These are phyloP conservation scores for Carlito syrichta DNA, from an alignment of 2,113 vertebrate species.

Conservation along the genomic window DNA sequence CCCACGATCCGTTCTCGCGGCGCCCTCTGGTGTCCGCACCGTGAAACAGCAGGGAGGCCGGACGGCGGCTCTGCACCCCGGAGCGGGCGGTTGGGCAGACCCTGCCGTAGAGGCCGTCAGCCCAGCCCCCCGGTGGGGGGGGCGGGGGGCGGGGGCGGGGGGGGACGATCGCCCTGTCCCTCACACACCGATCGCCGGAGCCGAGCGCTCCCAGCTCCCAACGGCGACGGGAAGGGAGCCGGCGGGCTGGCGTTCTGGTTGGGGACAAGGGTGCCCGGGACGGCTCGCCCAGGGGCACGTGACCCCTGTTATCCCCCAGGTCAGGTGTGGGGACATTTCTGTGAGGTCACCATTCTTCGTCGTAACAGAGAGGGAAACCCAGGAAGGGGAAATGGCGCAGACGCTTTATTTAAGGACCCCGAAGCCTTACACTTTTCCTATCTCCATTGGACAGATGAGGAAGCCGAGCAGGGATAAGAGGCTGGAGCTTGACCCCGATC, in stretches of 20 bases:
- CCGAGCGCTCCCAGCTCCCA: neutral
- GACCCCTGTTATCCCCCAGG: neutral
- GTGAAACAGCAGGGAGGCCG: neutral
- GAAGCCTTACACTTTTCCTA: neutral
- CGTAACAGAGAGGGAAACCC: neutral
- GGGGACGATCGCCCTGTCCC: too few species aligned
- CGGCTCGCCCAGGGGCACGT: neutral
- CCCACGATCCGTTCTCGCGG: neutral
- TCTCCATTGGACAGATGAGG: neutral
- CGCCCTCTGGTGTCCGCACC: slow-evolving; percentile 42
- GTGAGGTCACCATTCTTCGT: neutral
- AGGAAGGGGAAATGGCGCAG: too few species aligned
- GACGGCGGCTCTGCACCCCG: accelerated
- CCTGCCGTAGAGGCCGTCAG: neutral
- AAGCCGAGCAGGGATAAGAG: too few species aligned
- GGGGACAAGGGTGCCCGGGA: too few species aligned
- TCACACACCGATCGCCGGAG: neutral
- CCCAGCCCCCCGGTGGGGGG: too few species aligned
- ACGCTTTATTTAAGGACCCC: too few species aligned
- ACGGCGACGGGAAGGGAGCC: neutral
- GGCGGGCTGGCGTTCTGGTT: neutral
- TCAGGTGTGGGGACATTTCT: neutral
- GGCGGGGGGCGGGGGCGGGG: too few species aligned
- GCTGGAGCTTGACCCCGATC: neutral
- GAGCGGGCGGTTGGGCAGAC: neutral